Conservation (phyloP, 2,888 invertebrate species). For the Tinea semifulvella region DNA sequence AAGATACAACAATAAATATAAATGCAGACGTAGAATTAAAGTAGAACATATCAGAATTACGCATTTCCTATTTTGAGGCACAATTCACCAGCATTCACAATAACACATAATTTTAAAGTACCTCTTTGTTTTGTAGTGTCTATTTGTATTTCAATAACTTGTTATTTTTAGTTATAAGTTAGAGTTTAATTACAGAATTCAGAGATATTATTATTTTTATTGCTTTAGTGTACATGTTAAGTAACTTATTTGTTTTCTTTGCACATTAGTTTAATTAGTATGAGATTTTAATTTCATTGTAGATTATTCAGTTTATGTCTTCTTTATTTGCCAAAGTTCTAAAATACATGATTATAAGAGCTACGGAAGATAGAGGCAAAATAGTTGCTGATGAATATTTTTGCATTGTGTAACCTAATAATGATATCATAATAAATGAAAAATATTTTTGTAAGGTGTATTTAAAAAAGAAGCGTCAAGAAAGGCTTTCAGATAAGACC, state of each 20-base stretch:
- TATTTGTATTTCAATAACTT: slow-evolving; percentile 34
- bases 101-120: slow-evolving; percentile 20
- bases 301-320: slow-evolving; percentile 2
- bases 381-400: not conserved
- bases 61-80: not conserved
- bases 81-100: slow-evolving; percentile 6
- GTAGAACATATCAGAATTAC: slow-evolving; percentile 6
- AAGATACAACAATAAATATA: no score
- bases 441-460: slow-evolving; percentile 56
- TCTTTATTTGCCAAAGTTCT: slow-evolving; percentile 29
- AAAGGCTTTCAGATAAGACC: slow-evolving; percentile 1
- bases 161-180: slow-evolving; percentile 46
- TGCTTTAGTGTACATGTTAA: slow-evolving; percentile 27
- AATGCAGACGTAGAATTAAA: not conserved
- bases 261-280: slow-evolving; percentile 10
- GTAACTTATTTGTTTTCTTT: slow-evolving; percentile 14
- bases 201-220: slow-evolving; percentile 56
- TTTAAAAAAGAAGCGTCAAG: not conserved
- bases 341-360: slow-evolving; percentile 13
- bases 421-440: slow-evolving; percentile 38
- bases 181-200: slow-evolving; percentile 57
- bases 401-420: slow-evolving; percentile 6
- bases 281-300: slow-evolving; percentile 11
- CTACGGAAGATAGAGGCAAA: not conserved
- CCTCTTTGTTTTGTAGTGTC: slow-evolving; percentile 36